These are phyloP conservation scores for Coleophora deauratella DNA, from an alignment of 2,888 invertebrate genomes.

Conservation along the genomic window DNA sequence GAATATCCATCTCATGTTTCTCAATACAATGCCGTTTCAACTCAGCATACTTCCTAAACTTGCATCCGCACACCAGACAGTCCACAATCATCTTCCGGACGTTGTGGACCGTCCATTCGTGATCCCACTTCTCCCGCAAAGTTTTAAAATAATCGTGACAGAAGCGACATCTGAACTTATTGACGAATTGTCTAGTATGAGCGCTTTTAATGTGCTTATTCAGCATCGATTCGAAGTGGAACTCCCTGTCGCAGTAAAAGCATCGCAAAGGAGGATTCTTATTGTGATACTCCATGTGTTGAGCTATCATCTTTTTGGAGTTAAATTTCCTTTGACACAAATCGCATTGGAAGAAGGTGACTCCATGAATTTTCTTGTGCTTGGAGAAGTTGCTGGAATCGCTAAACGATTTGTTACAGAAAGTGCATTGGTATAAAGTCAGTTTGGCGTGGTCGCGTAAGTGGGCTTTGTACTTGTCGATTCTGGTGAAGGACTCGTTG, in stretches of 20 bases:
- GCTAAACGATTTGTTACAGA: slow-evolving; percentile 64
- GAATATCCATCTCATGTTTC: slow-evolving; percentile 38
- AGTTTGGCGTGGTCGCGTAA: slow-evolving; percentile 63
- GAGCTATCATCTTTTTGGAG: slow-evolving; percentile 59
- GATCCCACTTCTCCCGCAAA: slow-evolving; percentile 64
- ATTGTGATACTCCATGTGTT: slow-evolving; percentile 61
- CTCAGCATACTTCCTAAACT: slow-evolving; percentile 59
- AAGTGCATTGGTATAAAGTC: slow-evolving; percentile 60
- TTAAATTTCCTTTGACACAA: slow-evolving; percentile 63
- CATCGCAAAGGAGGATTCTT: slow-evolving; percentile 46
- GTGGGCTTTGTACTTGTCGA: slow-evolving; percentile 63
- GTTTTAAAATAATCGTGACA: slow-evolving; percentile 42
- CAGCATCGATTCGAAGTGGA: slow-evolving; percentile 58
- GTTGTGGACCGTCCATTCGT: slow-evolving; percentile 60
- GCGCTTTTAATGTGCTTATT: slow-evolving; percentile 54
- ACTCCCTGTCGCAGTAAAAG: slow-evolving; percentile 40
- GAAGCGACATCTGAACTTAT: slow-evolving; percentile 45
- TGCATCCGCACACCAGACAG: slow-evolving; percentile 46
- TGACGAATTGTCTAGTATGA: slow-evolving; percentile 32
- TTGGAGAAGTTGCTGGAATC: slow-evolving; percentile 70
- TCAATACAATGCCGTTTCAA: slow-evolving; percentile 47
- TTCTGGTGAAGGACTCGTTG: slow-evolving; percentile 38
- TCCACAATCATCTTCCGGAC: slow-evolving; percentile 57
- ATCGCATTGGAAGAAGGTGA: slow-evolving; percentile 54
- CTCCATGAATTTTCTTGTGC: slow-evolving; percentile 65